A percentile compares a stretch with the other conserved stretches of the same genome.
Evolutionary conservation across 2,888 invertebrate genomes (phyloP).

Genomic region (Pseudolycoriella hygida): DNA sequence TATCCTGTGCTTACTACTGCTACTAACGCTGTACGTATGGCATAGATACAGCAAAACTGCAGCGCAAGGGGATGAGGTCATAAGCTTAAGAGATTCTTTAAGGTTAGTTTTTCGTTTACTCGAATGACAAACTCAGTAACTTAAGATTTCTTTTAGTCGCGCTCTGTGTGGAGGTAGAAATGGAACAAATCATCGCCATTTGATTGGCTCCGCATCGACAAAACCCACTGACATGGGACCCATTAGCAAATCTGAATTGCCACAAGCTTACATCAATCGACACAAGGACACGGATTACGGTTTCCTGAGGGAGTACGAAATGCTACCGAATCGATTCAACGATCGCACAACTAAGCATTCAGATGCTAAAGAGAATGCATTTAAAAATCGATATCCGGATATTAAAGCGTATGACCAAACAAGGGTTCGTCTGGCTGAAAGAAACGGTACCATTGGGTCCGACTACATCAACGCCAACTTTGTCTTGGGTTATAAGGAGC

Average conservation of each 20-base stretch:
- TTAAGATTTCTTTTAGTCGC: constrained; percentile 15
- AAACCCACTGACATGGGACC: constrained; percentile 72
- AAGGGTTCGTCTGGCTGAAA: constrained; percentile 57
- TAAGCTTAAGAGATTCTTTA: constrained; percentile 45
- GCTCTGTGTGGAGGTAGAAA: constrained; percentile 27
- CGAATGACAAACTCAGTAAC: neutral
- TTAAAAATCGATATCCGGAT: constrained; percentile 83
- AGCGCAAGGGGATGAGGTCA: constrained; percentile 46
- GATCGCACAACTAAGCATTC: constrained; percentile 77
- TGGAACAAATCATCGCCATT: constrained; percentile 40
- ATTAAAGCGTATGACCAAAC: constrained; percentile 90
- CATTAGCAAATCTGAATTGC: constrained; percentile 52
- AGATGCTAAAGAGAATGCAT: constrained; percentile 67
- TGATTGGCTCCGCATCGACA: constrained; percentile 35
- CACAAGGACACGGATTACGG: constrained; percentile 80
- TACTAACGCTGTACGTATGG: constrained; percentile 43
- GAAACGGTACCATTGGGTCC: constrained; percentile 63
- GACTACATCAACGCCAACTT: constrained; percentile 89
- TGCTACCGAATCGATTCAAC: constrained; percentile 69
- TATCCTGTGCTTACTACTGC: constrained; percentile 39
- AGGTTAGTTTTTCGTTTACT: constrained; percentile 27
- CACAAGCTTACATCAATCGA: constrained; percentile 60
- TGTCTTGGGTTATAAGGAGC: constrained; percentile 76
- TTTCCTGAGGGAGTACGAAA: constrained; percentile 81
- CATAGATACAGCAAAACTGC: constrained; percentile 45